Percentiles rank a stretch among this genome's conserved stretches.
These are phyloP conservation scores for Plebejus melissa DNA, from an alignment of 2,888 invertebrate genomes.

Conservation along the genomic window DNA sequence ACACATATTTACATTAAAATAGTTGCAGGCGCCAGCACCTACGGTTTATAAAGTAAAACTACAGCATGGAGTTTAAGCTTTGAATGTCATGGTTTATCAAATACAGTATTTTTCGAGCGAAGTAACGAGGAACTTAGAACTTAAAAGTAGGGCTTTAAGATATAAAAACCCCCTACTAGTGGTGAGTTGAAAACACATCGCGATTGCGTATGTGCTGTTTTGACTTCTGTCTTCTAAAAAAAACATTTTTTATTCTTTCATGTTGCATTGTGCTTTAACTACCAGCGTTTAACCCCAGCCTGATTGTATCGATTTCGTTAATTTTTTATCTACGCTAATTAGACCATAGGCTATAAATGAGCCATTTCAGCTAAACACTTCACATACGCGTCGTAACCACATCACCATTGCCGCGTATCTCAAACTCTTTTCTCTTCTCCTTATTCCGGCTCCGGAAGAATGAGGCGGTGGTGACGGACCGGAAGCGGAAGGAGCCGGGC, in stretches of 20 bases:
- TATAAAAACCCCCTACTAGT: too few species aligned
- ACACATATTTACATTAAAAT: slow-evolving; percentile 20
- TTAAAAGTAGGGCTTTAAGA: too few species aligned
- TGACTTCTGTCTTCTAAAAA: too few species aligned
- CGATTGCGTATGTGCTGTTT: too few species aligned
- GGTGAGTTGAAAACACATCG: too few species aligned
- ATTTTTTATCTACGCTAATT: neutral
- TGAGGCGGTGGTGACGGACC: slow-evolving; percentile 63
- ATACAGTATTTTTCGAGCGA: too few species aligned
- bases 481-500: slow-evolving; percentile 55
- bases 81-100: neutral
- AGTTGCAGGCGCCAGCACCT: neutral
- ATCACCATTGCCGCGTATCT: slow-evolving; percentile 52
- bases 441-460: slow-evolving; percentile 56
- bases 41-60: neutral
- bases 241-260: too few species aligned
- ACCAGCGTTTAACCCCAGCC: too few species aligned
- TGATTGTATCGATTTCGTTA: neutral
- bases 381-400: slow-evolving; percentile 60
- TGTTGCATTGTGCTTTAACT: too few species aligned
- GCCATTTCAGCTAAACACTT: slow-evolving; percentile 24
- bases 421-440: slow-evolving; percentile 48
- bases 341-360: neutral
- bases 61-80: neutral
- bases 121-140: too few species aligned